These are phyloP conservation scores for Tipula lateralis DNA, from an alignment of 2,888 invertebrate species.

Conservation along the genomic window DNA sequence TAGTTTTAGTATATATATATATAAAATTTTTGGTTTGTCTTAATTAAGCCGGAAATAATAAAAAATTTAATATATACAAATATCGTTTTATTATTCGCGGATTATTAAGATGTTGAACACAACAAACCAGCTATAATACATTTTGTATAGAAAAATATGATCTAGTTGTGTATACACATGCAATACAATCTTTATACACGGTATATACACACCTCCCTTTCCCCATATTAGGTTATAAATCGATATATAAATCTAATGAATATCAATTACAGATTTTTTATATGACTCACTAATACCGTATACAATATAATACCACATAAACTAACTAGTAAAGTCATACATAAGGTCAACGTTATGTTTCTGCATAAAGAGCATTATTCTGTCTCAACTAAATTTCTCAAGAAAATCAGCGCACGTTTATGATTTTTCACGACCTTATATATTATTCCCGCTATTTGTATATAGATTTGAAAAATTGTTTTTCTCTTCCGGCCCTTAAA, in stretches of 20 bases:
- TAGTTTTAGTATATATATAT: too few relatives aligned
- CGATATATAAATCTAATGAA: neutral
- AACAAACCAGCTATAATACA: neutral
- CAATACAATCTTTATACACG: neutral
- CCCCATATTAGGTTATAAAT: neutral
- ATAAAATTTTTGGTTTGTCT: neutral
- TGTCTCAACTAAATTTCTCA: neutral
- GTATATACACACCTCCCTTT: neutral
- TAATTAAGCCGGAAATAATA: neutral
- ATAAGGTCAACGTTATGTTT: neutral
- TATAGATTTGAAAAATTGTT: neutral
- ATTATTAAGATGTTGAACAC: neutral
- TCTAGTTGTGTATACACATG: neutral
- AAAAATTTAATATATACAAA: neutral
- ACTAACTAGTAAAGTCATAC: too few relatives aligned
- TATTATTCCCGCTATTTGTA: neutral
- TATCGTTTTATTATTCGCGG: neutral
- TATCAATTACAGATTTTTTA: neutral
- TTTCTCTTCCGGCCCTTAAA: neutral
- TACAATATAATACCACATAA: too few relatives aligned
- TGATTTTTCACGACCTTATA: neutral
- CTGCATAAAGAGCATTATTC: neutral
- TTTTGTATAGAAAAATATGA: neutral
- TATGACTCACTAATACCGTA: neutral
- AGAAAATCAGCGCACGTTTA: neutral